These are phyloP conservation scores for Drosophila demipolita DNA, from an alignment of 2,888 invertebrate species.

Conservation along the genomic window DNA sequence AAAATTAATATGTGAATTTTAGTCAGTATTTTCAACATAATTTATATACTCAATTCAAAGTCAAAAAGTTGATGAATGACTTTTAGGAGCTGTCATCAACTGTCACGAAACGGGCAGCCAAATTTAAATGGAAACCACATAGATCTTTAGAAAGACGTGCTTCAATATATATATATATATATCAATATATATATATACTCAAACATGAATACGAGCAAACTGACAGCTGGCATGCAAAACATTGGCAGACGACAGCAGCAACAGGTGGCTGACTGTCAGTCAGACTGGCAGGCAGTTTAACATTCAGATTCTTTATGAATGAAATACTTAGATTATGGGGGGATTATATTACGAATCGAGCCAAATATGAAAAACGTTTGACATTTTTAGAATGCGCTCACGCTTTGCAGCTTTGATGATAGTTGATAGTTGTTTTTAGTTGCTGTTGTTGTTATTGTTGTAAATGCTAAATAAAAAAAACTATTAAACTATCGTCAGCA, in stretches of 20 bases:
- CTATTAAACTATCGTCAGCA: conserved; percentile 48
- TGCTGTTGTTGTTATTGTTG: conserved; percentile 24
- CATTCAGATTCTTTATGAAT: conserved; percentile 41
- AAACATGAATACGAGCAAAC: conserved; percentile 19
- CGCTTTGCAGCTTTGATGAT: conserved; percentile 33
- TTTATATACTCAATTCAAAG: background rate
- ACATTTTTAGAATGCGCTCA: conserved; percentile 46
- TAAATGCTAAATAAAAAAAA: conserved; percentile 38
- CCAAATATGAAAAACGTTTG: conserved; percentile 31
- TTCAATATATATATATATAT: background rate
- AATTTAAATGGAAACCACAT: background rate
- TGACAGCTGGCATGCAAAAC: conserved; percentile 43
- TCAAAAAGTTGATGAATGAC: background rate
- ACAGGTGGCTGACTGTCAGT: conserved; percentile 11
- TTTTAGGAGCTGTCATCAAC: background rate
- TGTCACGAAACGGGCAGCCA: conserved; percentile 6
- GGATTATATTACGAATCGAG: background rate
- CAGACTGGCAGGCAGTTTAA: background rate
- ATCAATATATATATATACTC: background rate
- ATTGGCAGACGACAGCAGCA: conserved; percentile 42
- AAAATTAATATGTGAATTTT: background rate
- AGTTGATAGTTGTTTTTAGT: conserved; percentile 10
- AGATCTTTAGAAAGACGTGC: conserved; percentile 2
- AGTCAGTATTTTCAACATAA: background rate
- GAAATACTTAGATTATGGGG: conserved; percentile 38